These are phyloP conservation scores for Panagrolaimus sp. DNA, from an alignment of 1,140 invertebrate species.

Conservation along the genomic window DNA sequence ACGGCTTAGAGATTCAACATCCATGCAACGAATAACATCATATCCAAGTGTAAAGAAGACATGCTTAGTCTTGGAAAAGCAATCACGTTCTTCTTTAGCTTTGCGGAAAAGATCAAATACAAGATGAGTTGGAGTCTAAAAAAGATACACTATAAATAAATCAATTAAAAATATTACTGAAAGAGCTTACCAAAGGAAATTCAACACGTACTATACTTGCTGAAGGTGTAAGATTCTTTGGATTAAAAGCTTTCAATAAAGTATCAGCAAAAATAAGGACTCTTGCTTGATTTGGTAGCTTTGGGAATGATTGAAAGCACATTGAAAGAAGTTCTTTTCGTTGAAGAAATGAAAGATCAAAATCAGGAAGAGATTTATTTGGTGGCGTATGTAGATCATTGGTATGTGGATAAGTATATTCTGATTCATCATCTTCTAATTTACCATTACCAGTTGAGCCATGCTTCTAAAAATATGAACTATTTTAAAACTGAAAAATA, in stretches of 20 bases:
- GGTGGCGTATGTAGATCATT: not conserved
- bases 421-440: not conserved
- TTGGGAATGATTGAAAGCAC: not conserved
- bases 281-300: not conserved
- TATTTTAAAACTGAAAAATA: no score
- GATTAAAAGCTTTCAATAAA: not conserved
- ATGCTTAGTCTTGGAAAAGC: conserved; percentile 3
- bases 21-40: not conserved
- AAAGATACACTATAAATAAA: no score
- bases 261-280: not conserved
- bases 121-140: no score
- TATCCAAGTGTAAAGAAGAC: not conserved
- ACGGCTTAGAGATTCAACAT: not conserved
- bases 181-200: not conserved
- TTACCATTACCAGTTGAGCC: not conserved
- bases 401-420: not conserved
- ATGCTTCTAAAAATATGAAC: not conserved
- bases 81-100: not conserved
- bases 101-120: no score
- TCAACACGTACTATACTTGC: not conserved
- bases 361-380: not conserved
- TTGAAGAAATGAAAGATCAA: not conserved
- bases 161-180: no score
- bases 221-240: not conserved
- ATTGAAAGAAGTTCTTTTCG: not conserved